Conservation (phyloP, 2,113 vertebrate species). For the Sprattus sprattus region DNA sequence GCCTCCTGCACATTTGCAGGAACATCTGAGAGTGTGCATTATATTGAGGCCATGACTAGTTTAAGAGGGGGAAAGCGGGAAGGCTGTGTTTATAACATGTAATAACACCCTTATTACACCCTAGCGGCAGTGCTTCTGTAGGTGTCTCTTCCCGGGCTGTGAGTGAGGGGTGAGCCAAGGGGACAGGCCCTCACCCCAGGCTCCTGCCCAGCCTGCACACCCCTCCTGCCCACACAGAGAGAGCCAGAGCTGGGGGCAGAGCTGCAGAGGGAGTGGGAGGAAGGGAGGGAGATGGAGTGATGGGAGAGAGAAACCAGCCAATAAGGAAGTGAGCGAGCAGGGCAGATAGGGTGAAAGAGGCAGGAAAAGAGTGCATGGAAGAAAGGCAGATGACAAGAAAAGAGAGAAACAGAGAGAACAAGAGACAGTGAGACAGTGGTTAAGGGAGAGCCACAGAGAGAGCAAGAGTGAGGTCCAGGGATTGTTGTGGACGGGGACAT, state of each 20-base stretch:
- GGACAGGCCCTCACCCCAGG: neutral
- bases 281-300: conserved; percentile 3
- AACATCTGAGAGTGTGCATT: too few relatives aligned
- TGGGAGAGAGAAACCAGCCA: neutral
- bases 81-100: neutral
- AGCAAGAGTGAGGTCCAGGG: neutral
- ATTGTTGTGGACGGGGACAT: too few relatives aligned
- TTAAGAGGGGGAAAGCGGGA: neutral
- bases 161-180: neutral
- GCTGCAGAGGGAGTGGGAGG: conserved; percentile 22
- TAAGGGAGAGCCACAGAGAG: neutral
- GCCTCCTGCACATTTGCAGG: too few relatives aligned
- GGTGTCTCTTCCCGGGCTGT: neutral
- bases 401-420: neutral
- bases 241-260: conserved; percentile 26
- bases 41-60: neutral
- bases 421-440: neutral
- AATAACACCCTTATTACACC: neutral
- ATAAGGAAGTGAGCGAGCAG: neutral
- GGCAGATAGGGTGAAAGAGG: neutral
- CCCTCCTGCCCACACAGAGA: conserved; percentile 35
- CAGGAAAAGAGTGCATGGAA: neutral
- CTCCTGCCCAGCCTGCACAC: neutral
- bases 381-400: too few relatives aligned
- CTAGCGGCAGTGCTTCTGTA: neutral